phyloP scores from a whole-genome alignment of 2,797 vertebrate genomes.

The Sebastes minor region DNA sequence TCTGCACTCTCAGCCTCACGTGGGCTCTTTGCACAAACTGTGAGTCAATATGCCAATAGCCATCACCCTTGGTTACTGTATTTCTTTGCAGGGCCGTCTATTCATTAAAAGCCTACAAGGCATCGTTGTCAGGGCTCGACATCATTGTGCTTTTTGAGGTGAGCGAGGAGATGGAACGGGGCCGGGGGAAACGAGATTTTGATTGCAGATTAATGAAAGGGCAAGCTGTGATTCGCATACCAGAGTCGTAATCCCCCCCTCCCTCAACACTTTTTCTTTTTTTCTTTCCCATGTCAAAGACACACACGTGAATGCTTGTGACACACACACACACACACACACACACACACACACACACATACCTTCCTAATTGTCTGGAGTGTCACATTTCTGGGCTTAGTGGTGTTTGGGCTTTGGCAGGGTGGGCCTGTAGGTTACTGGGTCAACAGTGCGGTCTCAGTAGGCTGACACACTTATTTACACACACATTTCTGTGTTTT shows the following conservation, averaged over 20 bases:
- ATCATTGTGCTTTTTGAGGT: conserved; percentile 6
- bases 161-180: neutral
- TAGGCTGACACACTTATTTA: neutral
- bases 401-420: conserved; percentile 40
- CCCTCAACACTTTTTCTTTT: neutral
- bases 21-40: conserved; percentile 52
- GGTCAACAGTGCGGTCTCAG: conserved; percentile 45
- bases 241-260: conserved; percentile 52
- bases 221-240: conserved; percentile 55
- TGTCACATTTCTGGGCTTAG: conserved; percentile 82
- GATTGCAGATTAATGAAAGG: conserved; percentile 68
- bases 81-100: conserved; percentile 43
- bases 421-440: conserved; percentile 50
- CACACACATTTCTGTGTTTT: neutral
- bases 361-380: conserved; percentile 66
- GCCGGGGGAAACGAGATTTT: conserved; percentile 43
- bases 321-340: conserved; percentile 37
- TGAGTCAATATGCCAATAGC: conserved; percentile 72
- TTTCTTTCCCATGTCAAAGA: conserved; percentile 45
- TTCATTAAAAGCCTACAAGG: conserved; percentile 51
- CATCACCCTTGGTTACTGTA: conserved; percentile 62
- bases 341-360: conserved; percentile 43
- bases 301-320: conserved; percentile 52
- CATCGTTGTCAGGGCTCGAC: conserved; percentile 25
- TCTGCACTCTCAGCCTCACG: conserved; percentile 35